Base-by-base conservation (phyloP, 2,797 vertebrate species). In the Hydrolagus colliei region DNA sequence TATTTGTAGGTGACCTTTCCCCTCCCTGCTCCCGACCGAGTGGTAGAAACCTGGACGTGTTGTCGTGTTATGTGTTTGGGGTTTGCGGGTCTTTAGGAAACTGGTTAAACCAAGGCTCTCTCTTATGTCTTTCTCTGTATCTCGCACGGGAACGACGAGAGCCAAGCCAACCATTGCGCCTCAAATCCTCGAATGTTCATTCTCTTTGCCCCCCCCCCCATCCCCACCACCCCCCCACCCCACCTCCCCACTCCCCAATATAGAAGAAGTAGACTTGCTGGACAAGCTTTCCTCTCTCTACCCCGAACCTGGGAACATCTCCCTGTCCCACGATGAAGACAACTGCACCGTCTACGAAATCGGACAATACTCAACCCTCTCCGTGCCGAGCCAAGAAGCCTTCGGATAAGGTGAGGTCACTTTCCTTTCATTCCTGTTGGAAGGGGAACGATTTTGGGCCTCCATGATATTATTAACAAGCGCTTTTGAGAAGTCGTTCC, bases 361-460 rank as follows among this genome's bases (percentile, higher is more conserved):
- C 0, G 95, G 96, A 61, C 96, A 96, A 88, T 97, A 97, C 0
- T 94, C 96, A 0, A 96, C 95, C 7, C 90, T 97, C 88, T 91
- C 90, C 87, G 88, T 96, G 11, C 93, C 95, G 13, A 89, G 96
- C 0, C 90, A 22, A n/a, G 90, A 92, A 78, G 91, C 93, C 0
- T 95, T 96, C 89, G 89, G 59, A 90, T 94, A 79, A 92, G 94
- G 96, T 97, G 90, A 68, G 87, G 14, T 2, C 65, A 13, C 18
- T 72, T 32, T 13, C 18, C 16, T n/a, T 87, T 52, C 71, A 71
- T 87, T 84, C 68, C 20, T 41, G 10, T 9, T 27, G 27, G 27
- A 27, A 27, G 27, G 27, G 27, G 14, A 14, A 41, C 10, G 5
- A 68, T 84, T 84, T 67, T 18, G 27, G 68, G 32, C 11, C 35